A percentile compares a stretch with the other conserved stretches of the same genome.
Conservation (phyloP, 2,888 invertebrate species). For the Herminia tarsipennalis region DNA sequence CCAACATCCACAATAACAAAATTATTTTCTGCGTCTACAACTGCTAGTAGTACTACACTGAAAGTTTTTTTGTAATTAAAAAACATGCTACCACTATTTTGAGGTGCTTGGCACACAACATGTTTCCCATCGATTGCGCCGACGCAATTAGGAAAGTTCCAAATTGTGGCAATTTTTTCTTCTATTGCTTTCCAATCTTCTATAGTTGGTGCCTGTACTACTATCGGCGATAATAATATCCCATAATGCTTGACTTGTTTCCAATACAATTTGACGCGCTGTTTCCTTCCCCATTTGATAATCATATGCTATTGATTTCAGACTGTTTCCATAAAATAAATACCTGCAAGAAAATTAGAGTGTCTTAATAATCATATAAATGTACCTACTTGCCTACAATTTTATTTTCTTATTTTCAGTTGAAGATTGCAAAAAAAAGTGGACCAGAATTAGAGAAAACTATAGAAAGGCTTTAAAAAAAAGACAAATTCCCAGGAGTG, state of each 20-base stretch:
- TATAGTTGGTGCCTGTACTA: slow-evolving; percentile 13
- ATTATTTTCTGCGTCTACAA: slow-evolving; percentile 60
- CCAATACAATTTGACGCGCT: slow-evolving; percentile 14
- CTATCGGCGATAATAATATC: slow-evolving; percentile 13
- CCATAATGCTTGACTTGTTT: slow-evolving; percentile 10
- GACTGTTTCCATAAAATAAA: slow-evolving; percentile 17
- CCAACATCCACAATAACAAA: slow-evolving; percentile 47
- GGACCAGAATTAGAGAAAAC: slow-evolving; percentile 17
- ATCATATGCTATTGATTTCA: slow-evolving; percentile 20
- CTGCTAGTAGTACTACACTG: slow-evolving; percentile 51
- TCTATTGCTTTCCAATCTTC: slow-evolving; percentile 16
- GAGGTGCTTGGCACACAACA: slow-evolving; percentile 40
- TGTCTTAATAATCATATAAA: slow-evolving; percentile 11
- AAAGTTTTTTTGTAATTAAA: slow-evolving; percentile 51
- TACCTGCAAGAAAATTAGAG: slow-evolving; percentile 12
- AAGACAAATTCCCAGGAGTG: slow-evolving; percentile 15
- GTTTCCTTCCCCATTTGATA: slow-evolving; percentile 17
- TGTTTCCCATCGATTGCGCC: slow-evolving; percentile 58
- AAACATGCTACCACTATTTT: slow-evolving; percentile 39
- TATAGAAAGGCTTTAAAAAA: slow-evolving; percentile 15
- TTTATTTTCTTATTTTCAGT: slow-evolving; percentile 11
- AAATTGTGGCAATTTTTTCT: slow-evolving; percentile 21
- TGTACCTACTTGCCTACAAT: slow-evolving; percentile 12
- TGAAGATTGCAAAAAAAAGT: slow-evolving; percentile 15
- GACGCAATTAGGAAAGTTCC: slow-evolving; percentile 52